Evolutionary conservation across 92 coral and sea anemone genomes (phyloP).

Genomic region (Zoanthus solanderi): DNA sequence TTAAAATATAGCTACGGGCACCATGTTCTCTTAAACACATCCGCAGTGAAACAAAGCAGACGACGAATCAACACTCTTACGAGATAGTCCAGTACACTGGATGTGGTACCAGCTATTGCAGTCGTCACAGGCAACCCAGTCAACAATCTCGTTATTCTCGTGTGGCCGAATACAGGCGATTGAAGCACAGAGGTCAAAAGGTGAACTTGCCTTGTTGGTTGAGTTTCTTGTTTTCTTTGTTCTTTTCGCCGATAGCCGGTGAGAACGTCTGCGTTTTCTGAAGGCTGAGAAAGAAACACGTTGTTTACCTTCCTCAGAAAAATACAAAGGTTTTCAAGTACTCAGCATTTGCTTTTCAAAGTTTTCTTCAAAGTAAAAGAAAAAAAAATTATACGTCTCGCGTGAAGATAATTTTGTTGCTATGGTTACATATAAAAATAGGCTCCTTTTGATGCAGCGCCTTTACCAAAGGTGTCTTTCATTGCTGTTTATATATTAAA

Average conservation of each 20-base stretch:
- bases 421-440: too few species aligned
- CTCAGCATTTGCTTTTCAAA: neutral
- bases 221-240: constrained; percentile 3
- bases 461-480: too few species aligned
- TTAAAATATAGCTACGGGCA: constrained; percentile 82
- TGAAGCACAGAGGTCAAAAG: constrained; percentile 72
- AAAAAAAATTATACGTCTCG: neutral
- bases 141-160: constrained; percentile 63
- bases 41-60: constrained; percentile 88
- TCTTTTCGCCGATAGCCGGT: neutral
- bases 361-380: neutral
- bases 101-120: constrained; percentile 93
- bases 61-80: constrained; percentile 69
- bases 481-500: too few species aligned
- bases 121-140: constrained; percentile 97
- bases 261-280: constrained; percentile 47
- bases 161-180: constrained; percentile 82
- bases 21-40: constrained; percentile 73
- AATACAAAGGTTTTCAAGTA: neutral
- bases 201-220: neutral
- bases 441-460: too few species aligned
- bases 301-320: neutral
- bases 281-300: neutral
- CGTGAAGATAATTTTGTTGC: too few species aligned
- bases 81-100: constrained; percentile 83